phyloP scores from a whole-genome alignment of 2,888 invertebrate genomes.

The Mythimna lalbum region DNA sequence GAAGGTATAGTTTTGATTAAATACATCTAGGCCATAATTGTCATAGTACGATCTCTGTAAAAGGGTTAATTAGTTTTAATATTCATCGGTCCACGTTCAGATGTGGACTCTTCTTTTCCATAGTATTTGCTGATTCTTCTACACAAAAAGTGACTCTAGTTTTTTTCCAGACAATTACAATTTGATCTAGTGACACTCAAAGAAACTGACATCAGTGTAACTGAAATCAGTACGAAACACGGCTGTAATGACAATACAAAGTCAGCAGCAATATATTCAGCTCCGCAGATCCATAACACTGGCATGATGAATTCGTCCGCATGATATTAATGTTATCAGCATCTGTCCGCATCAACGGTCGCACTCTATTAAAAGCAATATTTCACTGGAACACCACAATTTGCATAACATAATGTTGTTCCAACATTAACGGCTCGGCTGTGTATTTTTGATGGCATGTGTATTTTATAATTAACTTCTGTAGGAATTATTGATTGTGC shows the following conservation, averaged over 20 bases:
- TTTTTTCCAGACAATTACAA: too few species aligned
- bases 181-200: too few species aligned
- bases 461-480: constrained; percentile 42
- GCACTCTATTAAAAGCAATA: constrained; percentile 70
- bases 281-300: constrained; percentile 25
- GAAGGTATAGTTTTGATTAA: too few species aligned
- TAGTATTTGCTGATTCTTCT: too few species aligned
- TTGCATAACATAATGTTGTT: constrained; percentile 71
- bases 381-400: constrained; percentile 69
- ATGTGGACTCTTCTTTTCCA: too few species aligned
- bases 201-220: neutral
- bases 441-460: constrained; percentile 39
- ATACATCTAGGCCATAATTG: too few species aligned
- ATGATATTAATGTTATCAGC: constrained; percentile 71
- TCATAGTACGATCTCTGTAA: too few species aligned
- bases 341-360: constrained; percentile 68
- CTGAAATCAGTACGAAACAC: neutral
- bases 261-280: constrained; percentile 21
- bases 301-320: constrained; percentile 60
- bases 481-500: neutral
- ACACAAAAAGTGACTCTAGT: too few species aligned
- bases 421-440: constrained; percentile 55
- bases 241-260: constrained; percentile 10
- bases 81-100: too few species aligned
- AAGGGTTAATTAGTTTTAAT: too few species aligned